Evolutionary conservation across 2,113 vertebrate species (phyloP).

Genomic region (Centrocercus urophasianus): DNA sequence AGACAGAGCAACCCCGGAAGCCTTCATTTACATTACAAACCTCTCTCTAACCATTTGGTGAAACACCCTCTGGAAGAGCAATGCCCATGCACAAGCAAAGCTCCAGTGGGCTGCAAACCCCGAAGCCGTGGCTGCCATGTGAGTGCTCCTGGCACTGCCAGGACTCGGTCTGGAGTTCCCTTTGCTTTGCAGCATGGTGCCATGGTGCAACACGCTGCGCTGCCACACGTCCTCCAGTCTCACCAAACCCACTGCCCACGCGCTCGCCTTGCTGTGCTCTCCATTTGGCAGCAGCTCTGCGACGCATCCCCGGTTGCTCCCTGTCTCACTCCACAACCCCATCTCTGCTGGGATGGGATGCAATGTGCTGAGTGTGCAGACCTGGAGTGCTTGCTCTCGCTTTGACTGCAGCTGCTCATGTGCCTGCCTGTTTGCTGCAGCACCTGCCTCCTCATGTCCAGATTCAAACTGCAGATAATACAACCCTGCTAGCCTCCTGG

Average conservation of each 20-base stretch:
- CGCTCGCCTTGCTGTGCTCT: background rate
- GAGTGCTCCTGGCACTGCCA: background rate
- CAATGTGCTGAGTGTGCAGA: constrained; percentile 62
- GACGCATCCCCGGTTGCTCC: background rate
- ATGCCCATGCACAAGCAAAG: fast-evolving
- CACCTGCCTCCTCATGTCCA: constrained; percentile 72
- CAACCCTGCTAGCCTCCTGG: constrained; percentile 65
- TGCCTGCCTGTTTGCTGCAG: constrained; percentile 63
- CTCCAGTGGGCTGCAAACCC: fast-evolving
- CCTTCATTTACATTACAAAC: background rate
- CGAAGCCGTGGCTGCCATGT: background rate
- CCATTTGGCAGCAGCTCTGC: background rate
- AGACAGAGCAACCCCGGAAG: background rate
- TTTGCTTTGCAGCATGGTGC: background rate
- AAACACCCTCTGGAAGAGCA: background rate
- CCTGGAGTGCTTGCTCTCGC: constrained; percentile 56
- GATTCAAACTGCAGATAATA: constrained; percentile 59
- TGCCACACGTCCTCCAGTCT: background rate
- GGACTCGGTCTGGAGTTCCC: background rate
- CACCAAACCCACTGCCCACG: background rate
- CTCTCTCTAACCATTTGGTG: background rate
- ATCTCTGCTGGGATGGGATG: constrained; percentile 1
- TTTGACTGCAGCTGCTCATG: constrained; percentile 56
- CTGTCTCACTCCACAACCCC: background rate
- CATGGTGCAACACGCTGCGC: background rate